These are phyloP conservation scores for Alloplasta piceator DNA, from an alignment of 2,888 invertebrate genomes.

Conservation along the genomic window DNA sequence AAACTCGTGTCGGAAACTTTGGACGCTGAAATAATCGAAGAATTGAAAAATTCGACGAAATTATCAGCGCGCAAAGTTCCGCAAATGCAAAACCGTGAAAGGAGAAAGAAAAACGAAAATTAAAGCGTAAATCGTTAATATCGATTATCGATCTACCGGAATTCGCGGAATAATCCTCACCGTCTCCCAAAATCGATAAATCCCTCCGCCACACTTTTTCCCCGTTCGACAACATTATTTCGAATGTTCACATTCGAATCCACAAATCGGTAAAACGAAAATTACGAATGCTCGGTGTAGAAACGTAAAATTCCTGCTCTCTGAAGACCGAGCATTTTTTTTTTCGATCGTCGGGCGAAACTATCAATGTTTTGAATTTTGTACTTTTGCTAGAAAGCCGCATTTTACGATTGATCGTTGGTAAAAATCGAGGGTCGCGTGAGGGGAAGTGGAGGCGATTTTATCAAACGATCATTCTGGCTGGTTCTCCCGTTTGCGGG, in stretches of 20 bases:
- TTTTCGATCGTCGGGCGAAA: slow-evolving; percentile 63
- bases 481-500: slow-evolving; percentile 44
- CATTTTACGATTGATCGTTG: slow-evolving; percentile 32
- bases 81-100: background rate
- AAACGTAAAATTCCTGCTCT: slow-evolving; percentile 27
- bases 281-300: slow-evolving; percentile 14
- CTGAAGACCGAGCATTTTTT: slow-evolving; percentile 52
- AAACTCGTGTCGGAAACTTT: too few species aligned
- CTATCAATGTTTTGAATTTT: slow-evolving; percentile 76
- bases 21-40: too few species aligned
- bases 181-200: too few species aligned
- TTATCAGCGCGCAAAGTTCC: too few species aligned
- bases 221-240: slow-evolving; percentile 33
- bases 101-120: background rate
- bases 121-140: background rate
- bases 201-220: slow-evolving; percentile 4
- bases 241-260: slow-evolving; percentile 38
- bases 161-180: background rate
- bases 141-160: slow-evolving; percentile 11
- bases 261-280: slow-evolving; percentile 15
- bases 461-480: background rate
- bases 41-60: too few species aligned
- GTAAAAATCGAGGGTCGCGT: slow-evolving; percentile 3
- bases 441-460: slow-evolving; percentile 3
- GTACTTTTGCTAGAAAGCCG: slow-evolving; percentile 71